phyloP scores from a whole-genome alignment of 1,140 invertebrate species.

The Myzus persicae region DNA sequence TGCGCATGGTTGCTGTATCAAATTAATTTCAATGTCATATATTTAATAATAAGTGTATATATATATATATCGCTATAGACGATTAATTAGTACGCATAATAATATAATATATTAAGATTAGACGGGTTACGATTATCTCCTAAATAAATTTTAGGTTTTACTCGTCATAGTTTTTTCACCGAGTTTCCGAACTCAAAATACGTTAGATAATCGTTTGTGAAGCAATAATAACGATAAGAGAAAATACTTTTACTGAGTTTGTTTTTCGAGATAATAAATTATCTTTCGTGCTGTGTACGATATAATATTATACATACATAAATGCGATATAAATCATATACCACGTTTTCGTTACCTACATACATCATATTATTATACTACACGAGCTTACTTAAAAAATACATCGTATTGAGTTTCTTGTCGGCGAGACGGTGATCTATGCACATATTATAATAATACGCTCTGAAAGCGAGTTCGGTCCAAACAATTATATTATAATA shows the following conservation, averaged over 20 bases:
- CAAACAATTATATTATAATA: not conserved
- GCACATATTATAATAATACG: not conserved
- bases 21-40: not conserved
- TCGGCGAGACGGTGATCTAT: not conserved
- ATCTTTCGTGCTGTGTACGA: not conserved
- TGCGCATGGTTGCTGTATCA: not conserved
- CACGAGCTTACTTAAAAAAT: not conserved
- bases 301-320: not conserved
- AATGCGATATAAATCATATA: not conserved
- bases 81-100: not conserved
- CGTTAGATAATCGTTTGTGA: not conserved
- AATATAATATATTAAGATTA: not conserved
- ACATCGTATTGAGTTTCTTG: not conserved
- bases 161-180: not conserved
- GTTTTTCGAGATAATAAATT: not conserved
- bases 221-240: not conserved
- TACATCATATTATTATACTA: not conserved
- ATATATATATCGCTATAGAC: not conserved
- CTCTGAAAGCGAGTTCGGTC: not conserved
- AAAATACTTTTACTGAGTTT: not conserved
- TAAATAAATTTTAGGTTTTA: not conserved
- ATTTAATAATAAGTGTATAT: not conserved
- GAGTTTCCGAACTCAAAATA: not conserved
- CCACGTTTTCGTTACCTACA: not conserved
- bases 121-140: not conserved